Percentiles rank a stretch among this genome's conserved stretches.
These are phyloP conservation scores for Potamilus streckersoni DNA, from an alignment of 1,140 invertebrate genomes.

Conservation along the genomic window DNA sequence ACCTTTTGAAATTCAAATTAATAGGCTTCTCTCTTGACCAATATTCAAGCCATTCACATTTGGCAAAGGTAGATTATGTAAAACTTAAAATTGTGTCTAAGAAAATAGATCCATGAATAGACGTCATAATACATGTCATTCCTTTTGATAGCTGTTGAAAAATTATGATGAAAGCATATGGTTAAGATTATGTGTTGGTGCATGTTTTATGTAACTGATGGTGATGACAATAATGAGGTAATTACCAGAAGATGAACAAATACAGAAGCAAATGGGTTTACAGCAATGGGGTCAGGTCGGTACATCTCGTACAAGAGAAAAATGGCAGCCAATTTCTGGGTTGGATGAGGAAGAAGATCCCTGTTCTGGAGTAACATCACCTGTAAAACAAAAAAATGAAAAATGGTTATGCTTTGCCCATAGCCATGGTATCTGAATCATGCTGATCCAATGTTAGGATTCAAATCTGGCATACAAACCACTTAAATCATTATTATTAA, in stretches of 20 bases:
- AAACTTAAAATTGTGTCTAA: too few species aligned
- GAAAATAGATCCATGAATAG: too few species aligned
- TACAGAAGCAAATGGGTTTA: conserved; percentile 80
- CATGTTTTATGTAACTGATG: too few species aligned
- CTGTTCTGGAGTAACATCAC: conserved; percentile 79
- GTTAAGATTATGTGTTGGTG: too few species aligned
- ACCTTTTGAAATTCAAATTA: too few species aligned
- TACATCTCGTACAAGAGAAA: conserved; percentile 82
- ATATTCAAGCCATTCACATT: too few species aligned
- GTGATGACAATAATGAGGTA: not conserved
- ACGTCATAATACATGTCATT: too few species aligned
- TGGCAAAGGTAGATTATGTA: too few species aligned
- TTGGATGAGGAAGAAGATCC: conserved; percentile 76
- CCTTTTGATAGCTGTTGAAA: too few species aligned
- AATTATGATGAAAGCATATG: too few species aligned
- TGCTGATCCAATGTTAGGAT: not conserved
- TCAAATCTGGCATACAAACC: too few species aligned
- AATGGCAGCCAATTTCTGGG: conserved; percentile 78
- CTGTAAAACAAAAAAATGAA: conserved; percentile 59
- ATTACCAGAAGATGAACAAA: conserved; percentile 77
- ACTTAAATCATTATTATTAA: not conserved
- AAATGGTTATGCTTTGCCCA: not conserved
- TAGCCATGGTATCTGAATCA: not conserved
- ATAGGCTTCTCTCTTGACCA: too few species aligned
- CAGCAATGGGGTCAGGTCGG: conserved; percentile 74